Evolutionary conservation across 2,113 vertebrate species (phyloP).

Genomic region (Monarcha castaneiventris): DNA sequence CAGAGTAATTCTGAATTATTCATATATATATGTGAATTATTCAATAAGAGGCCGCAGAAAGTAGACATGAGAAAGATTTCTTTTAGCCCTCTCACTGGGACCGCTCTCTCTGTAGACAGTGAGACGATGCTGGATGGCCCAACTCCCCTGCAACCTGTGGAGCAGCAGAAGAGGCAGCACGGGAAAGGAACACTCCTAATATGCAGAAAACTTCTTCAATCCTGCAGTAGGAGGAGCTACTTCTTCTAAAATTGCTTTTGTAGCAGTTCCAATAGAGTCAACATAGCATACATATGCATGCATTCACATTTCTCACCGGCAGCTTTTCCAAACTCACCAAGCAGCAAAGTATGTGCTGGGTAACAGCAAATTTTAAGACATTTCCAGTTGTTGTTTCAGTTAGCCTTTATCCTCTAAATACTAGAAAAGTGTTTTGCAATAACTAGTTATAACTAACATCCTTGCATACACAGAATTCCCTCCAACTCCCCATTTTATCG

Average conservation of each 20-base stretch:
- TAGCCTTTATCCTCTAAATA: background rate
- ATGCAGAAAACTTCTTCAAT: background rate
- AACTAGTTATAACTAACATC: background rate
- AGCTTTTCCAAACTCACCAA: background rate
- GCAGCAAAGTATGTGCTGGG: background rate
- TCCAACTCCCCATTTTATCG: background rate
- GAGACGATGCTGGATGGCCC: background rate
- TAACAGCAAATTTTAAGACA: background rate
- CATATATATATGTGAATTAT: background rate
- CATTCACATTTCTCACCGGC: background rate
- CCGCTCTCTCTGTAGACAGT: background rate
- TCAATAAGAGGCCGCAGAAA: background rate
- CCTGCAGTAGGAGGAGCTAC: constrained; percentile 6
- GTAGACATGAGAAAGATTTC: background rate
- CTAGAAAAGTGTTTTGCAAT: background rate
- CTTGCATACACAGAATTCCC: background rate
- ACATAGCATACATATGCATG: rapidly evolving
- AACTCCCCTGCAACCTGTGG: background rate
- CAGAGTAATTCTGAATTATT: background rate
- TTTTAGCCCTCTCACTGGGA: background rate
- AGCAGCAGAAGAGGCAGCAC: background rate
- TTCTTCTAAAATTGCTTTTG: background rate
- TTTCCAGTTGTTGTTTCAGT: background rate
- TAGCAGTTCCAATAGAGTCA: background rate
- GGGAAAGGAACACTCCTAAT: background rate